Evolutionary conservation across 2,888 invertebrate genomes (phyloP).

Genomic region (Amphipyra berbera): DNA sequence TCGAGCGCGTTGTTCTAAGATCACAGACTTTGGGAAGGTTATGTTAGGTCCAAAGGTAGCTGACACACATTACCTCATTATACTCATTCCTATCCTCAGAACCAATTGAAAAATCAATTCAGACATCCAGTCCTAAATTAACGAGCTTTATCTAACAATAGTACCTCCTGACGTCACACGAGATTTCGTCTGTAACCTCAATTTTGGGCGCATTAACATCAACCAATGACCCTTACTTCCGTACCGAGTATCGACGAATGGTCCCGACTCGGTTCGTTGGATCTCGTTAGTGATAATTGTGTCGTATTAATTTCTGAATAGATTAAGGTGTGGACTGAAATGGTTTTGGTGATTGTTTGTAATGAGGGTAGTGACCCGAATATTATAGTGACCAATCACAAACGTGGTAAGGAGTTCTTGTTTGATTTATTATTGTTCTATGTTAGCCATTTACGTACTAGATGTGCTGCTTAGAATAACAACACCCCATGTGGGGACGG

Average conservation of each 20-base stretch:
- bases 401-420: background rate
- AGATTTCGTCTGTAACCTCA: slow-evolving; percentile 45
- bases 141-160: slow-evolving; percentile 24
- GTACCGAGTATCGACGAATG: slow-evolving; percentile 32
- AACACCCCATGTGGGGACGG: too few species aligned
- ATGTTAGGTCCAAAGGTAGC: too few species aligned
- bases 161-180: slow-evolving; percentile 28
- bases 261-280: slow-evolving; percentile 31
- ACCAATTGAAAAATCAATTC: background rate
- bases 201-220: slow-evolving; percentile 48
- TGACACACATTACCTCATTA: too few species aligned
- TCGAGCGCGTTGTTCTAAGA: too few species aligned
- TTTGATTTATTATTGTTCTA: background rate
- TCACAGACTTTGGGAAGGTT: too few species aligned
- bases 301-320: slow-evolving; percentile 51
- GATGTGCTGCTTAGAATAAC: too few species aligned
- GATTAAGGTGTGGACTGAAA: slow-evolving; percentile 33
- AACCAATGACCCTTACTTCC: slow-evolving; percentile 62
- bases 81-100: background rate
- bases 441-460: too few species aligned
- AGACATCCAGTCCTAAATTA: background rate
- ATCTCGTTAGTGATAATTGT: slow-evolving; percentile 51
- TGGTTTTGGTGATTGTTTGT: slow-evolving; percentile 7
- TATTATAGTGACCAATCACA: background rate
- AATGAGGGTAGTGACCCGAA: slow-evolving; percentile 18